Base-by-base conservation (phyloP, 2,888 invertebrate species). In the Xanthia icteritia region DNA sequence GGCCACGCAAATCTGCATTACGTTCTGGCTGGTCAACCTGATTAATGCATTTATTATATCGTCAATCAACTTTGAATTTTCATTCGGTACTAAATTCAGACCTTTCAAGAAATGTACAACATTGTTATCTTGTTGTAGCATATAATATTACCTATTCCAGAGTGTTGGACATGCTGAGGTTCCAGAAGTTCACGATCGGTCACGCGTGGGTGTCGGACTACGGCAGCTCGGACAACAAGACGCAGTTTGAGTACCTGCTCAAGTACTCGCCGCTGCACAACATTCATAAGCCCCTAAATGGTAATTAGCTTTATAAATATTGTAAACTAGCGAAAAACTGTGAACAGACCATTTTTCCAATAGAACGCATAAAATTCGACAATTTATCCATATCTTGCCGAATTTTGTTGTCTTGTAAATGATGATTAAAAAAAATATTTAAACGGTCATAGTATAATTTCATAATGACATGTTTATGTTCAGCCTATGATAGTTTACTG, bases 101-200 rank as follows among this genome's bases (percentile, higher is more conserved):
- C 36, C 20, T n/a, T 13, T 4, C 6, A 20, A 11, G 20, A 6
- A n/a, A 20, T 1, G 17, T n/a, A 54, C n/a, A n/a, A 56, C 20
- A 39, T 58, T 56, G 2, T 27, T 45, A 63, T 31, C 5, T 56
- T 36, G 36, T 3, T 36, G 20, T 27, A 31, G 4, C 5, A 56
- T 36, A 1, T 3, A 64, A 36, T 58, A 0, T 36, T 66, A 0
- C 60, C 27, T 11, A 31, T 76, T 79, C 4, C 95, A 99, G 99
- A 23, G 99, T 99, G 2, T 97, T 99, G 96, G 99, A 99, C 96
- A 99, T 99, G 99, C 96, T 99, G 82, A 97, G 99, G 76, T 99
- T 98, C 97, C 99, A 99, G 95, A 99, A 99, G 96, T 99, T 99
- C 95, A 99, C 99, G 11, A 99, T 99, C 92, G 99, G 99, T 0